Conservation (phyloP, 2,797 vertebrate species). For the Mus caroli region DNA sequence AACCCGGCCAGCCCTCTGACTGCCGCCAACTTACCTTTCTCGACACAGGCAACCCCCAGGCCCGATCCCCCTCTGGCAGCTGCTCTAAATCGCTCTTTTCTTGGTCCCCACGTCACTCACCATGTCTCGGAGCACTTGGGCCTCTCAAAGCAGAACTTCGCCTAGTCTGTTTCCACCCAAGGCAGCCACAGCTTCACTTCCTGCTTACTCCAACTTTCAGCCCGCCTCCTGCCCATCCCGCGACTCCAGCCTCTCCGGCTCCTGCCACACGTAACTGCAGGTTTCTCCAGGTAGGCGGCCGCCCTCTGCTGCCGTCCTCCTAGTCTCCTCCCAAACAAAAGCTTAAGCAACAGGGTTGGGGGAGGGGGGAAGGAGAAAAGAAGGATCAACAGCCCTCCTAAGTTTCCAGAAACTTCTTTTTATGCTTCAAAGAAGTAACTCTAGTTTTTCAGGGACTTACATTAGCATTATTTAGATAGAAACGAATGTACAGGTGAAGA, state of each 20-base stretch:
- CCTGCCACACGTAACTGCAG: slow-evolving; percentile 75
- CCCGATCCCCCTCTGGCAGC: neutral
- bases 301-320: neutral
- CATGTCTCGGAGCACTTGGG: slow-evolving; percentile 69
- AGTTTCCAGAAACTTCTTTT: slow-evolving; percentile 1
- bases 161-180: slow-evolving; percentile 55
- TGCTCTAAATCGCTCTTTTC: neutral
- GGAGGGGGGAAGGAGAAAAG: neutral
- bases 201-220: slow-evolving; percentile 79
- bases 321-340: neutral
- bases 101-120: slow-evolving; percentile 64
- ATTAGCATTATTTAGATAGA: neutral
- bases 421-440: neutral
- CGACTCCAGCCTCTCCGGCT: slow-evolving; percentile 1
- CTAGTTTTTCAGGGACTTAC: slow-evolving; percentile 28
- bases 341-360: neutral
- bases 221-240: slow-evolving; percentile 64
- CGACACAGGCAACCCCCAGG: neutral
- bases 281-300: slow-evolving; percentile 75
- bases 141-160: slow-evolving; percentile 57
- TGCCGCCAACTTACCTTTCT: neutral
- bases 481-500: neutral
- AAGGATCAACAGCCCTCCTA: neutral
- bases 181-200: slow-evolving; percentile 74
- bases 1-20: neutral